Evolutionary conservation across 2,113 vertebrate species (phyloP).

Genomic region (Misgurnus mizolepis): DNA sequence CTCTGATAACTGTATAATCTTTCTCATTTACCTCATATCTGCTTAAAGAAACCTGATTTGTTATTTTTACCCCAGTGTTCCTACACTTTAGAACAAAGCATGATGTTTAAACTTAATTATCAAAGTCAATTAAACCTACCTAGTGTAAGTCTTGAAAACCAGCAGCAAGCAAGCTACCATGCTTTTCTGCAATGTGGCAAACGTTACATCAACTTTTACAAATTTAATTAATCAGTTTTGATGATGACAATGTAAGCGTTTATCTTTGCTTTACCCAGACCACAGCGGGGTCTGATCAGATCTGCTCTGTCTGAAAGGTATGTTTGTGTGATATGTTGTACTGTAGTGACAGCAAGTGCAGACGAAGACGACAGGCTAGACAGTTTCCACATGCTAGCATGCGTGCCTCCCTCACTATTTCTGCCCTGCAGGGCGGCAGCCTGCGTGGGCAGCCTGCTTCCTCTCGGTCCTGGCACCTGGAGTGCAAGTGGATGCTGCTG

Average conservation of each 20-base stretch:
- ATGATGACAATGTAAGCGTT: background rate
- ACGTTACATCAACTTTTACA: background rate
- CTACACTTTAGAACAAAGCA: too few species aligned
- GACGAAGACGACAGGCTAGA: constrained; percentile 30
- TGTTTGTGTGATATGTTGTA: constrained; percentile 27
- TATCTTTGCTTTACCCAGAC: background rate
- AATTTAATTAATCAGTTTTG: background rate
- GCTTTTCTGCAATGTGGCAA: too few species aligned
- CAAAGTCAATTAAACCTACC: too few species aligned
- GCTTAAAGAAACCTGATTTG: background rate
- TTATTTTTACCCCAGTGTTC: background rate
- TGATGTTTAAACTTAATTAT: too few species aligned
- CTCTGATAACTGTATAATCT: background rate
- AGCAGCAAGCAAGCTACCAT: too few species aligned
- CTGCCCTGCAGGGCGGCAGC: constrained; percentile 25
- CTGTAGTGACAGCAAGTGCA: constrained; percentile 18
- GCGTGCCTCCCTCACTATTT: constrained; percentile 8
- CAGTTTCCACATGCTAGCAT: constrained; percentile 37
- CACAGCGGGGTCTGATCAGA: constrained; percentile 8
- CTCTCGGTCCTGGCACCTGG: constrained; percentile 44
- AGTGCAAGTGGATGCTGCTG: constrained; percentile 32
- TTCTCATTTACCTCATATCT: background rate
- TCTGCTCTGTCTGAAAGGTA: constrained; percentile 24
- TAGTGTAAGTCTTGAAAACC: too few species aligned
- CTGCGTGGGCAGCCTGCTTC: constrained; percentile 20